phyloP scores from a whole-genome alignment of 2,113 vertebrate genomes.

The Oreochromis spilurus region DNA sequence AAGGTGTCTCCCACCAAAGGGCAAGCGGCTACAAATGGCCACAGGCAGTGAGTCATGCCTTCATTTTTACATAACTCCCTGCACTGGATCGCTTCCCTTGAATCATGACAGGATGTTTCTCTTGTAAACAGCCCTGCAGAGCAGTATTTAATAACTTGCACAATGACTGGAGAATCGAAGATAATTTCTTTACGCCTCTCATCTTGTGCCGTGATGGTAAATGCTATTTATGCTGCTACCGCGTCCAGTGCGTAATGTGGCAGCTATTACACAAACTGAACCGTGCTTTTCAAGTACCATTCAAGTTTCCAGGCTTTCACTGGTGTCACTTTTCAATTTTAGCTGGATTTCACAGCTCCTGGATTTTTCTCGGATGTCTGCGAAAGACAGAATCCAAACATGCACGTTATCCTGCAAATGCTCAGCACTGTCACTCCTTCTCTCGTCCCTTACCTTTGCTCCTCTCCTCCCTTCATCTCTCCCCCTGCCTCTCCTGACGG shows the following conservation, averaged over 20 bases:
- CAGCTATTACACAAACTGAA: not conserved
- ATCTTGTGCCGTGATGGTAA: not conserved
- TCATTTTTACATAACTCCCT: not conserved
- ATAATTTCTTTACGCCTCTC: not conserved
- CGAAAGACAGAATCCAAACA: not conserved
- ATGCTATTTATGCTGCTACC: not conserved
- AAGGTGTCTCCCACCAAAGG: not conserved
- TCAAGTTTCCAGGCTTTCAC: conserved; percentile 1
- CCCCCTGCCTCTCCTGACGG: not conserved
- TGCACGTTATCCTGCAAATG: not conserved
- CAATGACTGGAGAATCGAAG: not conserved
- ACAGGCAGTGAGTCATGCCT: not conserved
- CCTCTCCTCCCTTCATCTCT: not conserved
- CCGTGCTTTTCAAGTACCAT: not conserved
- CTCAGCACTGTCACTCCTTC: not conserved
- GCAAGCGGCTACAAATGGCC: not conserved
- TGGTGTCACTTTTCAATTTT: not conserved
- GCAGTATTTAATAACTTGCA: not conserved
- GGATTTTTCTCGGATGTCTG: not conserved
- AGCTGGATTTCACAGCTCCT: not conserved
- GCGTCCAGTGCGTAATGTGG: not conserved
- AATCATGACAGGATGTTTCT: not conserved
- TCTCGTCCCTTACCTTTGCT: not conserved
- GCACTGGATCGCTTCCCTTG: not conserved
- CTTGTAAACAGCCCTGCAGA: not conserved